Conservation (phyloP, 2,113 vertebrate genomes). For the Rallus limicola region DNA sequence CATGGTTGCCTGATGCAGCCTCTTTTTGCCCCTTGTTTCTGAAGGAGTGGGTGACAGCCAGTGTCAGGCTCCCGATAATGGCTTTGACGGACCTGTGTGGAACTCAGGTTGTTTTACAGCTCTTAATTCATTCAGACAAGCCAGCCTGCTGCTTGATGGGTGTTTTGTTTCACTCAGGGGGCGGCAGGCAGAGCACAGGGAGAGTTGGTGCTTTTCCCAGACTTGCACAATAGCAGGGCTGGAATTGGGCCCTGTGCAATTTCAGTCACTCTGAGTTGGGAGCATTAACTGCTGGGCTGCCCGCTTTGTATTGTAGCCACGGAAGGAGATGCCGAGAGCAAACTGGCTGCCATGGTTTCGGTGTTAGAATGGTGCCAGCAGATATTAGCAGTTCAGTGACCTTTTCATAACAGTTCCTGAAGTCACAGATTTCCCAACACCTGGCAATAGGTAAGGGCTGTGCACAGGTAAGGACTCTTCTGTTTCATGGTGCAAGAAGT, state of each 20-base stretch:
- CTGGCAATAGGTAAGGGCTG: neutral
- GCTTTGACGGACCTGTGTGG: neutral
- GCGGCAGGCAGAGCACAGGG: neutral
- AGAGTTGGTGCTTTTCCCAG: conserved; percentile 38
- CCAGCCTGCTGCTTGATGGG: neutral
- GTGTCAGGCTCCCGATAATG: neutral
- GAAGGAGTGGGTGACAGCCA: neutral
- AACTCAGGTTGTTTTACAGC: neutral
- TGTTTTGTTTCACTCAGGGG: neutral
- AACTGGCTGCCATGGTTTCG: neutral
- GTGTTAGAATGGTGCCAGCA: neutral
- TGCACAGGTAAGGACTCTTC: neutral
- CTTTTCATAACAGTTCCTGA: neutral
- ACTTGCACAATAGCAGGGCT: neutral
- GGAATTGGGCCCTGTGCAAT: conserved; percentile 4
- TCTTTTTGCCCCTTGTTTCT: neutral
- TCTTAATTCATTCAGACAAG: conserved; percentile 8
- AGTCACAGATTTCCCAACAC: neutral
- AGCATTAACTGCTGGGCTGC: conserved; percentile 16
- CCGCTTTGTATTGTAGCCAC: neutral
- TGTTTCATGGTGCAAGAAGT: neutral
- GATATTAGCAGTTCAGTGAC: neutral
- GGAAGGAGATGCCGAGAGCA: neutral
- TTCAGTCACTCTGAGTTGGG: neutral
- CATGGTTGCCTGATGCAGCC: neutral